Evolutionary conservation across 2,797 vertebrate species (phyloP).

Genomic region (Sandelia bainsii): DNA sequence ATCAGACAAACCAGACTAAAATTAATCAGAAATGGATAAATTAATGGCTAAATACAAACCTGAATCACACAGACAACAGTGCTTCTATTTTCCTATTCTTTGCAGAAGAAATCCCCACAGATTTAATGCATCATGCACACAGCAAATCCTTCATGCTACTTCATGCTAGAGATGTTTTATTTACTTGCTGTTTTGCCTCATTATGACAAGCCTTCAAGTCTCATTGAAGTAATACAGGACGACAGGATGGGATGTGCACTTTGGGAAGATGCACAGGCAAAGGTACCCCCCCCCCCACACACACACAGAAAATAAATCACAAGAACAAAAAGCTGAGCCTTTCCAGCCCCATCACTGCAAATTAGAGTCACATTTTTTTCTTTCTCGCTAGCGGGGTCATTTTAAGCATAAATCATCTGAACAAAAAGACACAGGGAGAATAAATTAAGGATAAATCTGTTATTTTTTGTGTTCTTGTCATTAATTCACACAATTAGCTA

Average conservation of each 20-base stretch:
- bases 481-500: slow-evolving; percentile 70
- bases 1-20: neutral
- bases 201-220: slow-evolving; percentile 61
- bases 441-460: slow-evolving; percentile 49
- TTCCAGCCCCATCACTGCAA: slow-evolving; percentile 51
- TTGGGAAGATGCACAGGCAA: slow-evolving; percentile 26
- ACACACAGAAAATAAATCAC: slow-evolving; percentile 33
- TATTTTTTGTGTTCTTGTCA: slow-evolving; percentile 58
- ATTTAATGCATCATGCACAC: slow-evolving; percentile 20
- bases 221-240: slow-evolving; percentile 49
- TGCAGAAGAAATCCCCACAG: neutral
- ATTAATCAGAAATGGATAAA: no score
- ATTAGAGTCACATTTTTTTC: slow-evolving; percentile 48
- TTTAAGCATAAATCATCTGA: slow-evolving; percentile 52
- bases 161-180: slow-evolving; percentile 33
- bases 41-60: neutral
- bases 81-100: slow-evolving; percentile 23
- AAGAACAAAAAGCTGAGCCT: slow-evolving; percentile 45
- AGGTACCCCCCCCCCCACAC: slow-evolving; percentile 13
- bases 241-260: slow-evolving; percentile 43
- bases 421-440: slow-evolving; percentile 41
- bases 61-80: slow-evolving; percentile 21
- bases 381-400: slow-evolving; percentile 30
- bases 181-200: slow-evolving; percentile 48
- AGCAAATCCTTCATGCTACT: slow-evolving; percentile 27